Evolutionary conservation across 2,888 invertebrate genomes (phyloP).

Genomic region (Lucinisca nassula): DNA sequence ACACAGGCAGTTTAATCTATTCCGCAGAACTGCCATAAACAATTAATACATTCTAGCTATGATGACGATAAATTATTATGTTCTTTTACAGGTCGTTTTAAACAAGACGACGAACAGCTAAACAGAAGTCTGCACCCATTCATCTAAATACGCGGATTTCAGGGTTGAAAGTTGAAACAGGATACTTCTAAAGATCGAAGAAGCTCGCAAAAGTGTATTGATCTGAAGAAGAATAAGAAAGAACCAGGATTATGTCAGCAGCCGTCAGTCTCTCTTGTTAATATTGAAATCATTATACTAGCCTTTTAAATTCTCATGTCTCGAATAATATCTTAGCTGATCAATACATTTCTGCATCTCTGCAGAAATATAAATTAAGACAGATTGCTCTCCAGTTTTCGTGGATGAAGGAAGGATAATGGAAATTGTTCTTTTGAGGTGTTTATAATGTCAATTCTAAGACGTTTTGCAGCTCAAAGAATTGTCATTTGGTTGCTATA

Average conservation of each 20-base stretch:
- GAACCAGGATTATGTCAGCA: background rate
- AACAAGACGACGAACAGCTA: no score
- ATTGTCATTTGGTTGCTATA: slow-evolving; percentile 11
- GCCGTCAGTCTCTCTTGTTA: background rate
- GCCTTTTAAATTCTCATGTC: slow-evolving; percentile 1
- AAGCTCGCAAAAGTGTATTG: background rate
- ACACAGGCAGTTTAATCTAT: no score
- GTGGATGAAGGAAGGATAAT: background rate
- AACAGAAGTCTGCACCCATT: no score
- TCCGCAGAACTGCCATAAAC: no score
- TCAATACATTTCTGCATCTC: background rate
- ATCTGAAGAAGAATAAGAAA: background rate
- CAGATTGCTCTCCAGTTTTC: background rate
- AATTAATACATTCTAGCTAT: no score
- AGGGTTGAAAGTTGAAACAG: no score
- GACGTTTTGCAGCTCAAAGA: background rate
- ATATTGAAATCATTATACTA: background rate
- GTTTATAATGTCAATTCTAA: background rate
- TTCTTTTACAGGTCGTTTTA: no score
- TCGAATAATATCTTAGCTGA: background rate
- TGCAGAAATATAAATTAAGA: background rate
- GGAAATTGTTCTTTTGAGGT: background rate
- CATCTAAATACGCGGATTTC: no score
- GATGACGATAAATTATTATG: no score
- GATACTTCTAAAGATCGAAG: no score